Conservation (phyloP, 2,113 vertebrate species). For the Rhagologus leucostigma region DNA sequence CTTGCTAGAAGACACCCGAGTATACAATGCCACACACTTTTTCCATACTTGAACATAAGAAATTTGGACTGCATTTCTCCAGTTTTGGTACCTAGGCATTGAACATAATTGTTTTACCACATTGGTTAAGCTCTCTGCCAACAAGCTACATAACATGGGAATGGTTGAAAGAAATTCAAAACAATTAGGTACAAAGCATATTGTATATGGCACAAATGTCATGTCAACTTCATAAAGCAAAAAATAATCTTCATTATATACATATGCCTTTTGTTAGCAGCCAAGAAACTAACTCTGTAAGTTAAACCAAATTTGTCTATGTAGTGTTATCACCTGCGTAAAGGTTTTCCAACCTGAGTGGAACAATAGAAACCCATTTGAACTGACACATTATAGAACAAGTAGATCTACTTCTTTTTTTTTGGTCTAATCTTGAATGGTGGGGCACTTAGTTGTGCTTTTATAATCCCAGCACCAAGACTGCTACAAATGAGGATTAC, state of each 20-base stretch:
- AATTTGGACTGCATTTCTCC: neutral
- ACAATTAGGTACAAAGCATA: neutral
- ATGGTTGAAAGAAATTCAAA: slow-evolving; percentile 1
- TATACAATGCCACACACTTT: slow-evolving; percentile 50
- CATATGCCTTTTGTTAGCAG: neutral
- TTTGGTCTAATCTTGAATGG: neutral
- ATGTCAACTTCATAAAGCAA: neutral
- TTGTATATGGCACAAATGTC: neutral
- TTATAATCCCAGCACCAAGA: neutral
- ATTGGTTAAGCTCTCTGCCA: slow-evolving; percentile 11
- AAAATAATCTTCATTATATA: neutral
- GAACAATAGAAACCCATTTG: neutral
- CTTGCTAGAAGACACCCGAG: slow-evolving; percentile 26
- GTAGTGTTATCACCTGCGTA: neutral
- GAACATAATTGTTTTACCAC: slow-evolving; percentile 45
- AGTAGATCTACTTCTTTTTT: neutral
- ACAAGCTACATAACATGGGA: neutral
- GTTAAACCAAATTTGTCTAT: neutral
- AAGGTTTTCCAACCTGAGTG: neutral
- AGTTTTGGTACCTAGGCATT: slow-evolving; percentile 40
- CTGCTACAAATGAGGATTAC: neutral
- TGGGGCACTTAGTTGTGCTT: neutral
- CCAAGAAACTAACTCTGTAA: neutral
- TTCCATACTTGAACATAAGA: slow-evolving; percentile 29
- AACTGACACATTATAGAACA: neutral